These are phyloP conservation scores for Electrophaes corylata DNA, from an alignment of 2,888 invertebrate species.

Conservation along the genomic window DNA sequence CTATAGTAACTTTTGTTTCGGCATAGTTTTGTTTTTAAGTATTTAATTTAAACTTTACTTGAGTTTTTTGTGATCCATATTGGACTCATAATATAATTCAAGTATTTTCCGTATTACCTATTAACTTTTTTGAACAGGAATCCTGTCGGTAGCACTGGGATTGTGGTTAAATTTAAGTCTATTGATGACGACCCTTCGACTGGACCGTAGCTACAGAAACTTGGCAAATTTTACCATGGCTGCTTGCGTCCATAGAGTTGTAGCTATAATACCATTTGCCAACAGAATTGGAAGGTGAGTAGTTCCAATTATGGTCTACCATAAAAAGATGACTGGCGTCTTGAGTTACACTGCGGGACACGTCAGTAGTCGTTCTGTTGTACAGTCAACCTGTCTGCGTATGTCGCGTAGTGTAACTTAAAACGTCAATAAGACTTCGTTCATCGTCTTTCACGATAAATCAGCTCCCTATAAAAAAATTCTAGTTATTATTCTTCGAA, in stretches of 20 bases:
- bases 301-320: too few relatives aligned
- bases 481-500: neutral
- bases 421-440: too few relatives aligned
- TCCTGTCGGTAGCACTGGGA: slow-evolving; percentile 50
- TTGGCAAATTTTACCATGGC: slow-evolving; percentile 66
- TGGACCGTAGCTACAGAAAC: slow-evolving; percentile 66
- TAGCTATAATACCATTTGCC: slow-evolving; percentile 43
- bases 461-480: too few relatives aligned
- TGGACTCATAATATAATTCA: neutral
- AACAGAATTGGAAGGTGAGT: slow-evolving; percentile 41
- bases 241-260: slow-evolving; percentile 52
- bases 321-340: too few relatives aligned
- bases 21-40: neutral
- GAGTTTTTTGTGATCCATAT: neutral
- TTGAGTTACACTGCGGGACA: too few relatives aligned
- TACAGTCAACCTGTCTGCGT: too few relatives aligned
- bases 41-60: neutral
- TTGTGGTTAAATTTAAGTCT: slow-evolving; percentile 55
- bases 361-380: too few relatives aligned
- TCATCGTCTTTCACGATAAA: too few relatives aligned
- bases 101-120: neutral
- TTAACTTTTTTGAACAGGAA: slow-evolving; percentile 43
- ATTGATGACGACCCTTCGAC: slow-evolving; percentile 49
- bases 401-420: too few relatives aligned
- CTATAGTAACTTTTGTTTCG: neutral